phyloP scores from a whole-genome alignment of 2,888 invertebrate genomes.

The Amiota minor region DNA sequence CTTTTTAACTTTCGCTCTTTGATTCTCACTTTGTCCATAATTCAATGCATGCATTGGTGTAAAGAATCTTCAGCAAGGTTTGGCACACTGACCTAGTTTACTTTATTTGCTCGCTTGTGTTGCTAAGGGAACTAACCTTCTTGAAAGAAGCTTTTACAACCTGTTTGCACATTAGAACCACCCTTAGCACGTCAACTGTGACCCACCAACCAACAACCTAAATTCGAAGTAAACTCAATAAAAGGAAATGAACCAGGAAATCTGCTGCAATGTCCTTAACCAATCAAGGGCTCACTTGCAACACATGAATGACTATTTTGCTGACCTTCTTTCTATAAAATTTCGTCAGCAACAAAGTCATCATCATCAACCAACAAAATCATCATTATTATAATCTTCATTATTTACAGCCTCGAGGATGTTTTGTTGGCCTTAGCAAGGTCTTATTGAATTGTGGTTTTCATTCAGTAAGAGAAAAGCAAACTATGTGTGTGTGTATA shows the following conservation, averaged over 20 bases:
- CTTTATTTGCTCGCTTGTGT: background rate
- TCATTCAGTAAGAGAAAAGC: background rate
- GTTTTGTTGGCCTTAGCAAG: constrained; percentile 20
- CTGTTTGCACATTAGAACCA: constrained; percentile 7
- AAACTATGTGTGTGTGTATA: too few species aligned
- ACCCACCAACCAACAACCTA: too few species aligned
- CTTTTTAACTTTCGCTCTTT: too few species aligned
- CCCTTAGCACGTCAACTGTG: too few species aligned
- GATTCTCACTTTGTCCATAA: too few species aligned
- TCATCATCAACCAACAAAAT: background rate
- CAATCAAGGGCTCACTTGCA: background rate
- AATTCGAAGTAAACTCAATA: too few species aligned
- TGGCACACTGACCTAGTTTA: constrained; percentile 9
- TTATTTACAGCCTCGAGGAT: background rate
- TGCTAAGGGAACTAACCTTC: background rate
- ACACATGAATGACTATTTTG: background rate
- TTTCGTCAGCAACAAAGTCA: background rate
- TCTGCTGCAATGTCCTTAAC: too few species aligned
- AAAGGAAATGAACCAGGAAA: too few species aligned
- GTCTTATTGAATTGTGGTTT: constrained; percentile 2
- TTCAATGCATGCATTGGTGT: too few species aligned
- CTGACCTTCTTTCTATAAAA: background rate
- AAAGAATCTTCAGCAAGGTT: too few species aligned
- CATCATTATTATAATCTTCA: background rate
- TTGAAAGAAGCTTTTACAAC: constrained; percentile 18